Base-by-base conservation (phyloP, 2,888 invertebrate species). In the Frankliniella fusca region DNA sequence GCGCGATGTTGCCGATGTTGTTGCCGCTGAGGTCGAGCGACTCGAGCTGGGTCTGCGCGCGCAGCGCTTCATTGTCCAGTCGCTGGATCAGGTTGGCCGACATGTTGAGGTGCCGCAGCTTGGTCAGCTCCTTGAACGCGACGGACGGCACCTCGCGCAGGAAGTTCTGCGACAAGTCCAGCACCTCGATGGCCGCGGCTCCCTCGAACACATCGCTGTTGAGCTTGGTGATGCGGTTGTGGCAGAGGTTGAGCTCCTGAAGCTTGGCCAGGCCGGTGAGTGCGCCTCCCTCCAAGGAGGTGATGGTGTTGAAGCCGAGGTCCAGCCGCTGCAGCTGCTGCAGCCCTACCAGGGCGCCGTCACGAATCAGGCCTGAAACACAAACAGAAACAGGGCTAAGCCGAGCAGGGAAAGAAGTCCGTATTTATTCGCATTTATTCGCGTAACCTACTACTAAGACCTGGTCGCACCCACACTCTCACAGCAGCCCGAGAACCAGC, bases 81-180 rank as follows among this genome's bases (percentile, higher is more conserved):
- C 91, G 94, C 94, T 96, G 89, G 83, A 97, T 93, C 89, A 95
- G 92, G 89, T 97, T 97, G 84, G 95, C 94, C 20, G 95, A 95
- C 65, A 96, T 89, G 88, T 95, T 95, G 84, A 97, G 89, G 84
- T 93, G 92, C 86, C 92, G 93, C 38, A 97, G 88, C 82, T 91
- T 91, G 38, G 89, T 88, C 85, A 96, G 91, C 49, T 92, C 90
- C 86, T 93, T 93, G 80, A 96, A 87, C 0, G 95, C 94, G 15
- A 94, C 92, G 0, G 92, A 92, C 7, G 96, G 96, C 86, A 96
- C 94, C 87, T 94, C 94, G 1, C 90, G 90, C 82, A 97, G 92
- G 87, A 95, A 95, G 89, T 97, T 97, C 86, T 94, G 93, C 0
- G 96, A 95, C 48, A 98, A 89, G 87, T 97, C 95, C 84, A 98